Base-by-base conservation (phyloP, 2,888 invertebrate genomes). In the Byasa hedistus region DNA sequence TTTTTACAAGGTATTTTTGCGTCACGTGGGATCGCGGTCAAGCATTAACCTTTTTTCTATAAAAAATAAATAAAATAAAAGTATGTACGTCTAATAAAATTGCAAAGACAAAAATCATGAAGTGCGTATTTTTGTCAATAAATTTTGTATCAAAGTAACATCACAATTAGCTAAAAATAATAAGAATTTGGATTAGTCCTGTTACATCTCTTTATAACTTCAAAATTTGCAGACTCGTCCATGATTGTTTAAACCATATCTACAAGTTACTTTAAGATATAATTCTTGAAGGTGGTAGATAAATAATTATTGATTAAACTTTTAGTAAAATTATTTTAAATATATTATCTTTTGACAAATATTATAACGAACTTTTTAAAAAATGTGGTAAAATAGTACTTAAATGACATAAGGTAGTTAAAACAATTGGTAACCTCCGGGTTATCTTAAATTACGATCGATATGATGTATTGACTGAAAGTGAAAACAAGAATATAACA, bases 401-500 rank as follows among this genome's bases (percentile, higher is more conserved):
- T 32, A 64, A 57, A 57, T 57, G 52, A 23, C 32, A 52, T 32
- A 5, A 58, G 22, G 27, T 22, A 56, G n/a, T 52, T 32, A 27
- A 32, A 58, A 64, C 52, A 58, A 64, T 58, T 23, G 52, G 51
- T 52, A 48, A 57, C 32, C 51, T 32, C 57, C 22, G 39, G 51
- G 57, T 61, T 61, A 61, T 61, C 32, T 56, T 52, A 17, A 52
- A 23, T 51, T 48, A 52, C 5, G 24, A 54, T 65, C 65, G 15
- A 57, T 62, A 15, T 56, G 24, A 48, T 24, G 48, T 65, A 32
- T 57, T 55, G 55, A 24, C 3, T 19, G 65, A 65, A 65, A 65
- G 61, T 57, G 65, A 61, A 65, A 65, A 65, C 57, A 21, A n/a
- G 58, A 61, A 57, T 56, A n/a, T 61, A 57, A 21, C 24, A 44